phyloP scores from a whole-genome alignment of 2,888 invertebrate genomes.

The Subacronicta megacephala region DNA sequence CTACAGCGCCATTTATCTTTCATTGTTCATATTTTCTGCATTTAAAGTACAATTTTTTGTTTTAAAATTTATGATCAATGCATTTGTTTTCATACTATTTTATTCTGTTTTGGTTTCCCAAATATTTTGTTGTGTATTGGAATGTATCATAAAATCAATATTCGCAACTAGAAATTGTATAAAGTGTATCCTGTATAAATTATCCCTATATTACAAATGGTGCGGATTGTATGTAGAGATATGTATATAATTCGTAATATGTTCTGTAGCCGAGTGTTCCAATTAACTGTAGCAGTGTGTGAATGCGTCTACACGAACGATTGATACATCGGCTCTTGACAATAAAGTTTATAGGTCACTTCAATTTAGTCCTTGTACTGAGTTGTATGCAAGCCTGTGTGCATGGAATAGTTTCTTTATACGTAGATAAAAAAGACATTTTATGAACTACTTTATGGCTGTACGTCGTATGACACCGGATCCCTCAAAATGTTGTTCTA shows the following conservation, averaged over 20 bases:
- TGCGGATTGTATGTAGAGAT: constrained; percentile 42
- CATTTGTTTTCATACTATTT: constrained; percentile 25
- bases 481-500: constrained; percentile 10
- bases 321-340: constrained; percentile 51
- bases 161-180: constrained; percentile 18
- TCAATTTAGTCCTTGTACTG: constrained; percentile 48
- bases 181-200: constrained; percentile 34
- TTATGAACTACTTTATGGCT: constrained; percentile 49
- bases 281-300: constrained; percentile 30
- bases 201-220: constrained; percentile 21
- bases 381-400: constrained; percentile 45
- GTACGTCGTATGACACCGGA: constrained; percentile 21
- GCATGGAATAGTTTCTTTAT: constrained; percentile 46
- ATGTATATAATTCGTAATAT: constrained; percentile 54
- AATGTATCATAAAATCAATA: constrained; percentile 2
- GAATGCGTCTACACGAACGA: constrained; percentile 24
- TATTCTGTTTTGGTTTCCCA: constrained; percentile 5
- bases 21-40: constrained; percentile 34
- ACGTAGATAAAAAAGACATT: constrained; percentile 55
- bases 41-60: constrained; percentile 40
- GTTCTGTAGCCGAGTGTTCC: constrained; percentile 41
- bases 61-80: constrained; percentile 16
- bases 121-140: neutral
- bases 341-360: constrained; percentile 56
- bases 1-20: constrained; percentile 10